Evolutionary conservation across 64 coral and sea anemone genomes (phyloP), one percentile per base, ranked within the genome.

Genomic region (Dendrophyllia cribrosa): DNA sequence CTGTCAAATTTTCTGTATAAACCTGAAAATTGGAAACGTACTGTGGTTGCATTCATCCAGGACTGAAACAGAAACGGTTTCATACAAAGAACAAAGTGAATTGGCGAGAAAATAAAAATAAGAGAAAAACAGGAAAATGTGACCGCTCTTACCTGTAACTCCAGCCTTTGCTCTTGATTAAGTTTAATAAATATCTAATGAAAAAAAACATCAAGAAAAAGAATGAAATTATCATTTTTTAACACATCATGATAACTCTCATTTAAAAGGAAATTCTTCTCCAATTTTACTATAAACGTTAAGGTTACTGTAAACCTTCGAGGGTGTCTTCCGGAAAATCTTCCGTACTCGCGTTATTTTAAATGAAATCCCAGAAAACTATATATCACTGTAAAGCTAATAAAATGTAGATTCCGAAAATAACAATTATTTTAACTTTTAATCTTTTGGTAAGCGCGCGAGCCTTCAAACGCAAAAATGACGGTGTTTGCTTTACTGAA

Each of bases 31-130:
- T 53, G 89, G 55, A 98, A 79, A n/a, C 72, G 89, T 20, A 98
- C 75, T 48, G 78, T 77, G 7, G 93, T 89, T 1, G 88, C 79
- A 53, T 93, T 98, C 71, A 98, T 88, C 96, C 96, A 98, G 2
- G 78, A 67, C 96, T 98, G 59, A 58, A 72, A 79, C 2, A 59
- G 19, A 81, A 75, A 76, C 10, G 58, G 48, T 16, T 17, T 15
- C 12, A 43, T 48, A 26, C 20, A 69, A 60, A 1, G 48, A 14
- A 56, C 63, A 16, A 3, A 59, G 7, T 19, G 65, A 2, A 67
- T 23, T 9, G 51, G 34, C 7, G 21, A 20, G 45, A 50, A 43
- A 21, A 4, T 67, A 70, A 49, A 16, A 17, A 50, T 9, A 45
- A 3, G 26, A 21, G 45, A 63, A 4, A 56, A 19, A 53, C 14